Evolutionary conservation across 2,888 invertebrate species (phyloP), one percentile per base, ranked within the genome.

Genomic region (Ochropleura leucogaster): DNA sequence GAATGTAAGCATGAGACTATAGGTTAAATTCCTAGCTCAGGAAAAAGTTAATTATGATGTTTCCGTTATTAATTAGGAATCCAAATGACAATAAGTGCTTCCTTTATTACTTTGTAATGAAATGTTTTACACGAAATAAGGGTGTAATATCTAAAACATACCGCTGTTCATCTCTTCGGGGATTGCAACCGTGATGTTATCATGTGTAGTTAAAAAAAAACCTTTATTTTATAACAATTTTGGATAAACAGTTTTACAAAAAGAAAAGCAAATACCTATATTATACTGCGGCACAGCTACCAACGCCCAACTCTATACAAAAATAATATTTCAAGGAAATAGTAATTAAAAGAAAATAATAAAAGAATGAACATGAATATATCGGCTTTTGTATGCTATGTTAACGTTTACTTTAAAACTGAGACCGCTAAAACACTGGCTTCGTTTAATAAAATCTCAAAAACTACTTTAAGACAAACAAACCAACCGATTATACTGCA

Each of bases 401-500:
- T 53, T 53, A 20, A 53, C n/a, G 1, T n/a, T n/a, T 53, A 0
- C 10, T 30, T 16, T 59, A 40, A 40, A 16, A 40, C 16, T 7
- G 40, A 40, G 9, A 59, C 8, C 7, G 67, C 16, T 20, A 0
- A 47, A 47, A 47, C 8, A 59, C 3, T 59, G 40, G 18, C 51
- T 20, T 44, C 7, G 2, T 3, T 10, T 20, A 57, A n/a, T 20
- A 40, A 2, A 55, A 20, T 60, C 53, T 14, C 53, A 46, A 69
- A 76, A 46, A 51, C 2, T 5, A 57, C 44, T 59, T 65, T 42
- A 18, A 18, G 49, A 60, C 47, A 44, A 42, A 60, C 12, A 10
- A 62, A 72, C 55, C 49, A 55, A 55, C 63, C 46, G 8, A 78
- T 62, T 44, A 40, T 14, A 44, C 20, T 14, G 9, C 57, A 57